Evolutionary conservation across 2,113 vertebrate genomes (phyloP).

Genomic region (Phylloscopus trochilus): DNA sequence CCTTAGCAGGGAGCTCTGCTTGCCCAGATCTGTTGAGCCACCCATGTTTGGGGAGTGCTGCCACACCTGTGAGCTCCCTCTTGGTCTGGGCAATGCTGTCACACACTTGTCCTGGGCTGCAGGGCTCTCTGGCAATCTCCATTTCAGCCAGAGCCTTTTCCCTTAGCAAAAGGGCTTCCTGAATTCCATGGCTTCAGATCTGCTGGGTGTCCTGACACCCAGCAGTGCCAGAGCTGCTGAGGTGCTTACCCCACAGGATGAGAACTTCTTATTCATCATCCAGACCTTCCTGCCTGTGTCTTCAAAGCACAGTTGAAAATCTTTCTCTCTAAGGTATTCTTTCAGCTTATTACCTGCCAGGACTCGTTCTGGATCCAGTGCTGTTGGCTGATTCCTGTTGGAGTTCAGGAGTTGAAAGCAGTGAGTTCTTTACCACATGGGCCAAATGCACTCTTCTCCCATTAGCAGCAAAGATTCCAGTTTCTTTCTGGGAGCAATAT

Average conservation of each 20-base stretch:
- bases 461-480: background rate
- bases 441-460: background rate
- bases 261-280: background rate
- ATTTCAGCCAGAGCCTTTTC: background rate
- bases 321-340: background rate
- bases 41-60: background rate
- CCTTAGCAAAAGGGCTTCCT: background rate
- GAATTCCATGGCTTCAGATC: background rate
- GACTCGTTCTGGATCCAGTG: background rate
- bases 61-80: background rate
- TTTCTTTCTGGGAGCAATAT: background rate
- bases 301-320: background rate
- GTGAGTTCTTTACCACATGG: background rate
- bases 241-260: background rate
- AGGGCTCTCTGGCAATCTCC: background rate
- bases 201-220: background rate
- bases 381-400: background rate
- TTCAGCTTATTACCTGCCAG: background rate
- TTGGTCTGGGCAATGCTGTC: background rate
- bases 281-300: background rate
- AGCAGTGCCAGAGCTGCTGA: background rate
- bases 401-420: background rate
- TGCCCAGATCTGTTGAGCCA: background rate
- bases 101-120: background rate
- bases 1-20: background rate